These are phyloP conservation scores for Cerastis leucographa DNA, from an alignment of 2,888 invertebrate genomes.

Conservation along the genomic window DNA sequence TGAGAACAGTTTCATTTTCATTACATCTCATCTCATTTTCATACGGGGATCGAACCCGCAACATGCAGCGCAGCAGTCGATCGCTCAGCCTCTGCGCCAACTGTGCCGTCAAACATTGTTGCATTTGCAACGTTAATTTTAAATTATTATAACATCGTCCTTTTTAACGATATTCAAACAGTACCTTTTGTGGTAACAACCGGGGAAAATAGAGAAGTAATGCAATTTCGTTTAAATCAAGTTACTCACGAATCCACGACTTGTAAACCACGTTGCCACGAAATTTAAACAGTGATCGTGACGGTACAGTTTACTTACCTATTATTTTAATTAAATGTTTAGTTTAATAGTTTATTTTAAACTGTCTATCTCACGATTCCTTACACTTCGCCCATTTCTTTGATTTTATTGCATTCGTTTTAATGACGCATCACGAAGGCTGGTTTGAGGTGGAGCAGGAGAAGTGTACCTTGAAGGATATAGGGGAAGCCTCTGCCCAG, in stretches of 20 bases:
- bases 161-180: background rate
- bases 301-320: slow-evolving; percentile 11
- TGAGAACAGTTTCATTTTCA: too few relatives aligned
- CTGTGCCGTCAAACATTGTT: too few relatives aligned
- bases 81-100: too few relatives aligned
- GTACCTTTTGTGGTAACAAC: background rate
- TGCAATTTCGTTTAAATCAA: slow-evolving; percentile 6
- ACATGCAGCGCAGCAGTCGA: too few relatives aligned
- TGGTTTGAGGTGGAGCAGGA: too few relatives aligned
- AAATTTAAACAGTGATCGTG: slow-evolving; percentile 33
- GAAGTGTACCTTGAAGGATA: too few relatives aligned
- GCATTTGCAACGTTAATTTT: slow-evolving; percentile 1
- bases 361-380: slow-evolving; percentile 1
- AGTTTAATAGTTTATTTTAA: background rate
- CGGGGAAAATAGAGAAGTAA: slow-evolving; percentile 5
- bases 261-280: slow-evolving; percentile 31
- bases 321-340: slow-evolving; percentile 34
- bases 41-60: too few relatives aligned
- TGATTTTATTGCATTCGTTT: background rate
- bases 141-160: background rate
- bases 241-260: slow-evolving; percentile 22
- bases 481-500: too few relatives aligned
- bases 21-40: too few relatives aligned
- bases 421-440: too few relatives aligned
- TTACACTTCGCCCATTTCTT: background rate